phyloP scores from a whole-genome alignment of 2,888 invertebrate genomes.

The Euplexia lucipara region DNA sequence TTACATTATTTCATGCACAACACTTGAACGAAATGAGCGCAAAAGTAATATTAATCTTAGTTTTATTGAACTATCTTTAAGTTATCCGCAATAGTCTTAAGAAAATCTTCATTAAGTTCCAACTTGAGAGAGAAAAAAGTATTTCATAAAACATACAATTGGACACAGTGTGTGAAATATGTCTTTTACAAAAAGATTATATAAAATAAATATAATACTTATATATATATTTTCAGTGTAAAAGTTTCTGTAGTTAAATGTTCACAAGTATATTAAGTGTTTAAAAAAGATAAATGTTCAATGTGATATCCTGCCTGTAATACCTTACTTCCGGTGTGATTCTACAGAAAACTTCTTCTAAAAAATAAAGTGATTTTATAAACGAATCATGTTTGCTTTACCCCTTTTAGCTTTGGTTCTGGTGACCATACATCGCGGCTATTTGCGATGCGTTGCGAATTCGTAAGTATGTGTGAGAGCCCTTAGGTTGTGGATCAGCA shows the following conservation, averaged over 20 bases:
- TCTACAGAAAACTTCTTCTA: constrained; percentile 81
- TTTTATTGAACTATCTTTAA: constrained; percentile 15
- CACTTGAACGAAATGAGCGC: constrained; percentile 26
- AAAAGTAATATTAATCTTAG: constrained; percentile 19
- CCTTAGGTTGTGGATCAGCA: too few species aligned
- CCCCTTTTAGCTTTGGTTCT: too few species aligned
- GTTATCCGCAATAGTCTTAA: constrained; percentile 20
- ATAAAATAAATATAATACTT: constrained; percentile 27
- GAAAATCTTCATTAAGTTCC: constrained; percentile 1
- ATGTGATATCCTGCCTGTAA: constrained; percentile 90
- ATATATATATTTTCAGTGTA: constrained; percentile 59
- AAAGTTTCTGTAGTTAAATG: constrained; percentile 66
- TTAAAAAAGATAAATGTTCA: constrained; percentile 83
- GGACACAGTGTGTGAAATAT: constrained; percentile 39
- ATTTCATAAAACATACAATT: constrained; percentile 26
- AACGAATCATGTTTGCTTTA: constrained; percentile 52
- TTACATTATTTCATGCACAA: constrained; percentile 40
- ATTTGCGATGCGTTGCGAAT: too few species aligned
- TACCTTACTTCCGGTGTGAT: constrained; percentile 86
- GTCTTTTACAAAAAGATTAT: constrained; percentile 48
- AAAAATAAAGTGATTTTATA: constrained; percentile 85
- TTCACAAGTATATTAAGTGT: constrained; percentile 73
- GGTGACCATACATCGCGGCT: too few species aligned
- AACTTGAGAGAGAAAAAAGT: constrained; percentile 47
- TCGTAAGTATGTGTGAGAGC: too few species aligned